Base-by-base conservation (phyloP, 1,140 invertebrate genomes). In the Ostrea denselamellosa region DNA sequence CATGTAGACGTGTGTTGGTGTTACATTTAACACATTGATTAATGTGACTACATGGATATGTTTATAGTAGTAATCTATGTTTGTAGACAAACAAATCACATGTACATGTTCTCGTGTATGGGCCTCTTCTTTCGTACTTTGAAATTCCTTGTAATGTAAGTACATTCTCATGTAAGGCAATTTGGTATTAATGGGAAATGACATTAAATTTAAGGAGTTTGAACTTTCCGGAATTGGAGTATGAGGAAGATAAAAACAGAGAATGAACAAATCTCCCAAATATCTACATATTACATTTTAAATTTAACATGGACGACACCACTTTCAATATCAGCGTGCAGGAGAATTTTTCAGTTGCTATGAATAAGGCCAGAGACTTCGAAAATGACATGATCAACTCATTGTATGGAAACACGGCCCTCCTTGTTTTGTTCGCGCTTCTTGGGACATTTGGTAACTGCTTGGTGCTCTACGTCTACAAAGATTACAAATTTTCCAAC, bases 401-500 rank as follows among this genome's bases (percentile, higher is more conserved):
- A 28, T 77, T 77, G 68, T 14, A 8, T 12, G 68, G 68, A 77
- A 77, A 77, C 28, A 77, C 68, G 22, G 68, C 28, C 4, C 0
- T 77, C 25, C 28, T 77, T 14, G 68, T 77, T 28, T 5, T 77
- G 9, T 77, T 77, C 9, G 28, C 28, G 25, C 22, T 77, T 34
- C 12, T 28, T 34, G 68, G 68, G 8, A 9, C 68, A 14, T 77
- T 77, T 77, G 68, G 68, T 12, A 77, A 77, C 14, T 77, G 68
- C 28, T 28, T 77, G 68, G 68, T 77, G 68, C 68, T 77, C 5
- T 77, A 28, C 28, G 68, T 77, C 28, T 77, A 77, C 14, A 77
- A 77, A 77, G 68, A 77, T 25, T 77, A 77, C 68, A 77, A 77
- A 28, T 77, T 77, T 25, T 77, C 68, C 25, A 77, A 28, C 68